Base-by-base conservation (phyloP, 1,140 invertebrate species). In the Cydia strobilella region DNA sequence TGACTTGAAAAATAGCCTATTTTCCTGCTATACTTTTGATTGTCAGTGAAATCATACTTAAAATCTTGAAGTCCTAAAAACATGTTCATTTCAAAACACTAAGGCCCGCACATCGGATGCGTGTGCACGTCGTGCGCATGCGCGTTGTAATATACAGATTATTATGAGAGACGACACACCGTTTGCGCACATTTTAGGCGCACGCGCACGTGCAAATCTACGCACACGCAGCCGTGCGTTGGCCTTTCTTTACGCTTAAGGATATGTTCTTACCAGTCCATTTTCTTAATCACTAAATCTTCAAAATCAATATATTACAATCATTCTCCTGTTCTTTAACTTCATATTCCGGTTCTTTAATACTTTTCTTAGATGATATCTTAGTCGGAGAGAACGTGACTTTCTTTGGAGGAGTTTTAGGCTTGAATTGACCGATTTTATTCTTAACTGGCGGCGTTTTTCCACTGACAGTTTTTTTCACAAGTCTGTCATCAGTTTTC, bases 281-380 rank as follows among this genome's bases (percentile, higher is more conserved):
- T 39, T 39, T 39, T 39, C 45, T 13, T 1, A 48, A 15, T n/a
- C 72, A 31, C 77, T 74, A 84, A n/a, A 86, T 83, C 63, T 92
- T 92, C 54, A 92, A 80, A 27, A 92, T 84, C 63, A 92, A 76
- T 76, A 92, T 92, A 78, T 92, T 92, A 80, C 86, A 92, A 20
- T 87, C 90, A 27, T 86, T 85, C 12, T 90, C 85, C 65, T 84
- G 84, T 80, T 92, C 89, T 54, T 80, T 87, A 0, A 92, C 86
- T 82, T 90, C 89, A 77, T 92, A 92, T 74, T 86, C 74, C 15
- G 45, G 12, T 12, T 76, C 23, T 73, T 76, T 75, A 25, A 76
- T 12, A 51, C 3, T 72, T 20, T 42, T 74, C n/a, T 35, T 73
- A n/a, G 45, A 5, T 3, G n/a, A 3, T 51, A 35, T 31, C 0